Conservation (phyloP, 2,888 invertebrate species). For the Mantis religiosa region DNA sequence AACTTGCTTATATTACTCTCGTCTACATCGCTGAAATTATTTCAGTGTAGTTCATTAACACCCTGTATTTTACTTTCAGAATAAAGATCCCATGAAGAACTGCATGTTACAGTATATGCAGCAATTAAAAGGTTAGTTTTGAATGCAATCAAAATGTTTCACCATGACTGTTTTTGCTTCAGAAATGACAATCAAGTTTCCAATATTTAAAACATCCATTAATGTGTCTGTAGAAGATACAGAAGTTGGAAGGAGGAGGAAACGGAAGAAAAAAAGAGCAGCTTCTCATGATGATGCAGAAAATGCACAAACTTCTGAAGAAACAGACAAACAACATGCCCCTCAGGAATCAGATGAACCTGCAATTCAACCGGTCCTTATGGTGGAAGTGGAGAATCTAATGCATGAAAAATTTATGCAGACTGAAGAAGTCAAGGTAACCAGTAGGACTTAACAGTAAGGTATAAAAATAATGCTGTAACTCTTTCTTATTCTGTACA, state of each 20-base stretch:
- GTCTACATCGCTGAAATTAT: too few species aligned
- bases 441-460: background rate
- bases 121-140: background rate
- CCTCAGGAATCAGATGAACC: conserved; percentile 18
- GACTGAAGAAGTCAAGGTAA: conserved; percentile 88
- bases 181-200: conserved; percentile 78
- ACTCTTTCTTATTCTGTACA: too few species aligned
- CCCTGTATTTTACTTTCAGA: background rate
- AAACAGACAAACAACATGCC: conserved; percentile 31
- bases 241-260: conserved; percentile 29
- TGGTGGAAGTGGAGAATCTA: conserved; percentile 93
- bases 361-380: conserved; percentile 59
- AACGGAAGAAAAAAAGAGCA: conserved; percentile 31
- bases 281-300: conserved; percentile 12
- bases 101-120: background rate
- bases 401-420: conserved; percentile 82
- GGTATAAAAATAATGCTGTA: background rate
- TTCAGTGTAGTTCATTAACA: too few species aligned
- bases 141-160: background rate
- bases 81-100: background rate
- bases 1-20: too few species aligned
- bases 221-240: conserved; percentile 74
- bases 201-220: conserved; percentile 76
- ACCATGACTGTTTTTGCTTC: conserved; percentile 37
- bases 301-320: conserved; percentile 10